These are phyloP conservation scores for Zapornia atra DNA, from an alignment of 2,113 vertebrate genomes.

Conservation along the genomic window DNA sequence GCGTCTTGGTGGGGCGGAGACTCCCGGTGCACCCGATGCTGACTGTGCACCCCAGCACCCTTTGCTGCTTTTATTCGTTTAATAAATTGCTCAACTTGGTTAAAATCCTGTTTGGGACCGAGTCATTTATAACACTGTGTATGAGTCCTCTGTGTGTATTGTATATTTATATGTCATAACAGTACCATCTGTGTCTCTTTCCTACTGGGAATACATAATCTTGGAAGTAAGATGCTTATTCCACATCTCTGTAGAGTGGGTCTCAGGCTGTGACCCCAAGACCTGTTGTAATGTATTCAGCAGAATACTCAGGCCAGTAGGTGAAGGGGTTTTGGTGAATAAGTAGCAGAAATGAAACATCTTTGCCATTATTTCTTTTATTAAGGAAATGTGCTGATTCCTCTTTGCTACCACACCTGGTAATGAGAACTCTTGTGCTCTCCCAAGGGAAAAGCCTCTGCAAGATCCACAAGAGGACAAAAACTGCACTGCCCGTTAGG, in stretches of 20 bases:
- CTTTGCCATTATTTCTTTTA: neutral
- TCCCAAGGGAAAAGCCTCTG: neutral
- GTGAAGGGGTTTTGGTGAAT: neutral
- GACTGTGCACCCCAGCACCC: too few relatives aligned
- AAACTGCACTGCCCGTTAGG: neutral
- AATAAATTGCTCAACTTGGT: too few relatives aligned
- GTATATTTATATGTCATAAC: neutral
- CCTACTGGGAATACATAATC: neutral
- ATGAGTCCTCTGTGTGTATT: neutral
- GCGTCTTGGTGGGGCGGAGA: too few relatives aligned
- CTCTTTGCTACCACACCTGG: neutral
- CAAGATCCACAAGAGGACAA: neutral
- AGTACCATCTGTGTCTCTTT: neutral
- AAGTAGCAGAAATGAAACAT: neutral
- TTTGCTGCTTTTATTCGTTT: too few relatives aligned
- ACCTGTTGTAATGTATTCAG: neutral
- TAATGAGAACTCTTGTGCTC: neutral
- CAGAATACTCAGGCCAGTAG: neutral
- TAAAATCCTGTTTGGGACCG: too few relatives aligned
- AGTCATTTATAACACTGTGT: too few relatives aligned
- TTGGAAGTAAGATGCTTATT: neutral
- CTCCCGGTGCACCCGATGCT: too few relatives aligned
- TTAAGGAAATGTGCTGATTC: neutral
- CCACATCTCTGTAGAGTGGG: too few relatives aligned
- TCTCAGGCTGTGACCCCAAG: neutral